A percentile compares a stretch with the other conserved stretches of the same genome.
Conservation (phyloP, 2,113 vertebrate species). For the Tupaia tana region DNA sequence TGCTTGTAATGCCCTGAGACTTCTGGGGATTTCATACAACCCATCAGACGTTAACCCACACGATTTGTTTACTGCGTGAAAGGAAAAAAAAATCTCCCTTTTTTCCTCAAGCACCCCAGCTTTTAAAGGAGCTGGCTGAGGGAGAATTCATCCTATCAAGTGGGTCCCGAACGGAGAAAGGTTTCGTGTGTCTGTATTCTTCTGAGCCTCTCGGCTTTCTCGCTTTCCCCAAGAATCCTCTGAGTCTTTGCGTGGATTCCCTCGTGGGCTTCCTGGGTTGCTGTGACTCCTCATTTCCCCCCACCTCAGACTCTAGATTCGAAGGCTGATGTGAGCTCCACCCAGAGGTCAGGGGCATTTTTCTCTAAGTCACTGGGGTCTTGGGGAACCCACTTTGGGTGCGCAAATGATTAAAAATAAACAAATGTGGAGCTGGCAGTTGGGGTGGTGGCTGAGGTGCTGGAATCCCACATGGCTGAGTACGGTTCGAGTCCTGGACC, state of each 20-base stretch:
- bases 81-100: conserved; percentile 52
- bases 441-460: no score
- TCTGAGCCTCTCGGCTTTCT: not conserved
- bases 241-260: not conserved
- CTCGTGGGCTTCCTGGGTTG: not conserved
- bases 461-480: no score
- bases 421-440: not conserved
- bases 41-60: conserved; percentile 62
- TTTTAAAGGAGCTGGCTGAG: conserved; percentile 9
- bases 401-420: not conserved
- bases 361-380: not conserved
- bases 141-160: not conserved
- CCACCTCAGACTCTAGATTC: not conserved
- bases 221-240: not conserved
- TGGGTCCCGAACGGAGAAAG: not conserved
- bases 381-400: not conserved
- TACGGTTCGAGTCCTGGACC: no score
- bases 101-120: not conserved
- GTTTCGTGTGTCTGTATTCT: not conserved
- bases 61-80: conserved; percentile 52
- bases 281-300: not conserved
- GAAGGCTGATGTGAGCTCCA: not conserved
- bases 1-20: conserved; percentile 78
- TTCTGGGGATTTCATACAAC: conserved; percentile 76
- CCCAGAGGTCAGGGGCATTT: not conserved